Percentiles rank a stretch among this genome's conserved stretches.
These are phyloP conservation scores for Lophotriccus pileatus DNA, from an alignment of 2,797 vertebrate species.

Conservation along the genomic window DNA sequence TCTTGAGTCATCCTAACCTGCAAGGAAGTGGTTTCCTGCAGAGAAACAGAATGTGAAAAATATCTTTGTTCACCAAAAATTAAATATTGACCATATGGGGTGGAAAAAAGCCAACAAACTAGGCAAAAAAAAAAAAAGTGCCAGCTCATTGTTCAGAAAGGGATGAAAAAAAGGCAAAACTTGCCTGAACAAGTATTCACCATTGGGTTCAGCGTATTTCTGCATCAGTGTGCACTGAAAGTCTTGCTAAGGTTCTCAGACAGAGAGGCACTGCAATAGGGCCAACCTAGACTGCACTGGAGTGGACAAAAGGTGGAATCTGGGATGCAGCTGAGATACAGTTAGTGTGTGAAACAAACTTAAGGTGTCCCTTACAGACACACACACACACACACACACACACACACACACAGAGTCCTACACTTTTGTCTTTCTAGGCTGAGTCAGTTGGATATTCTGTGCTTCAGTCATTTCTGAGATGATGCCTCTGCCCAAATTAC, in stretches of 20 bases:
- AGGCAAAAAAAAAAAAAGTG: neutral
- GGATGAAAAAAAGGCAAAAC: neutral
- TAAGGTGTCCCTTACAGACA: neutral
- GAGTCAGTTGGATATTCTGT: neutral
- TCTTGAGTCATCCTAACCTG: constrained; percentile 16
- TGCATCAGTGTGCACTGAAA: neutral
- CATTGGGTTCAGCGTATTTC: neutral
- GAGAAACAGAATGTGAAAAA: constrained; percentile 20
- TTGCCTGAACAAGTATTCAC: neutral
- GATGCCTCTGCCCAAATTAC: neutral
- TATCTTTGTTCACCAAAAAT: constrained; percentile 29
- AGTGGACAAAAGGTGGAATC: neutral
- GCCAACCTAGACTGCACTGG: neutral
- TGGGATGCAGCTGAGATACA: neutral
- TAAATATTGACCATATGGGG: constrained; percentile 33
- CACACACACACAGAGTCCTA: neutral
- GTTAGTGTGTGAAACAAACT: neutral
- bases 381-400: neutral
- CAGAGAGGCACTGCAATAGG: neutral
- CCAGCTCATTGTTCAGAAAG: neutral
- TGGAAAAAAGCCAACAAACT: neutral
- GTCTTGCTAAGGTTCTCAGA: neutral
- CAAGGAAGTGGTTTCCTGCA: neutral
- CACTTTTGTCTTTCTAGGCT: neutral
- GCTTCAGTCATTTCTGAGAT: neutral